These are phyloP conservation scores for Spheniscus humboldti DNA, from an alignment of 2,797 vertebrate genomes.

Conservation along the genomic window DNA sequence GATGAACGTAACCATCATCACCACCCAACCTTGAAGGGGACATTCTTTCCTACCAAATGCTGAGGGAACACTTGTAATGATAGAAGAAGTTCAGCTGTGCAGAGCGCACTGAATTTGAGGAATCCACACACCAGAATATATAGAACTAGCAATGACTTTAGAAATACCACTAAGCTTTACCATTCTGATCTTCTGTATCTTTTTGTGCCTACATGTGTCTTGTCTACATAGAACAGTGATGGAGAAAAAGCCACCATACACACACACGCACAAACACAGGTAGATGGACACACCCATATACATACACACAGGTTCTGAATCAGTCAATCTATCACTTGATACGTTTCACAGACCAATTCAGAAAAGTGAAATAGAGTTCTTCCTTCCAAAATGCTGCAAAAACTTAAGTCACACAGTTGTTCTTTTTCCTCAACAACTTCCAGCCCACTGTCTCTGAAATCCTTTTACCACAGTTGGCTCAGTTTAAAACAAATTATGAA, in stretches of 20 bases:
- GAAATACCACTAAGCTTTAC: neutral
- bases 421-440: neutral
- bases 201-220: neutral
- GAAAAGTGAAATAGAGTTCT: neutral
- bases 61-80: neutral
- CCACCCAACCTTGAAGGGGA: neutral
- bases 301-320: neutral
- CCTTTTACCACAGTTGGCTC: neutral
- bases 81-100: neutral
- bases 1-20: neutral
- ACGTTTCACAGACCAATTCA: neutral
- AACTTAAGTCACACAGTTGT: neutral
- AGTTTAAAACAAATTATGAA: neutral
- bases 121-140: neutral
- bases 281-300: neutral
- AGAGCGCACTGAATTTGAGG: neutral
- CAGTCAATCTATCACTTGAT: neutral
- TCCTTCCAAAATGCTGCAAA: neutral
- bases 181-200: neutral
- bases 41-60: neutral
- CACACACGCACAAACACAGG: neutral
- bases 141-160: neutral
- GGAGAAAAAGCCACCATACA: fast-evolving
- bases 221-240: neutral
- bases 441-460: neutral